Conservation (phyloP, 2,113 vertebrate genomes). For the Myrmophylax atrothorax region DNA sequence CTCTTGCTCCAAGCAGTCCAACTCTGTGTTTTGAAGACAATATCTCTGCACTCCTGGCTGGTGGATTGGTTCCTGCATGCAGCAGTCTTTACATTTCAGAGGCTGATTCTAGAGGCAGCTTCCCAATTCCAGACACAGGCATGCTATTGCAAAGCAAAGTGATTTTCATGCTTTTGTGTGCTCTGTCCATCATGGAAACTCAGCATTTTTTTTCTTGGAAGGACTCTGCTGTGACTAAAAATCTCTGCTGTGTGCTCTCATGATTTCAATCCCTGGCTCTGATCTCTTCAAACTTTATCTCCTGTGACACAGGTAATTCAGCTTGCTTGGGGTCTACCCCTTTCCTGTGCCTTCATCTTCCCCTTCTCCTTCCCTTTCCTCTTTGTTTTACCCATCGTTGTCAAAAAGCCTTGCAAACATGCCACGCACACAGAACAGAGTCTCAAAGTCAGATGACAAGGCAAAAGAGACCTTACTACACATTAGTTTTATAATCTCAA, state of each 20-base stretch:
- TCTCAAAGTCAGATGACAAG: not conserved
- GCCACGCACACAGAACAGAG: not conserved
- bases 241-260: not conserved
- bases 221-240: constrained; percentile 24
- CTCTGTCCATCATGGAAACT: not conserved
- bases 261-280: not conserved
- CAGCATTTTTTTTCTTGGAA: not conserved
- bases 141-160: constrained; percentile 2
- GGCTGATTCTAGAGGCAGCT: not conserved
- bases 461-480: not conserved
- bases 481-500: not conserved
- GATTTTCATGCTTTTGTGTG: constrained; percentile 9
- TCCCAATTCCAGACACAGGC: not conserved
- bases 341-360: not conserved
- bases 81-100: not conserved
- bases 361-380: not conserved
- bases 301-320: not conserved
- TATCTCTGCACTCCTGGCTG: not conserved
- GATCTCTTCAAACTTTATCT: not conserved
- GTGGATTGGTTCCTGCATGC: not conserved
- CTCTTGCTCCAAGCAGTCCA: not conserved
- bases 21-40: not conserved
- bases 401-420: not conserved
- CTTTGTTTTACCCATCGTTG: not conserved
- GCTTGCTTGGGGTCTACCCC: not conserved